Evolutionary conservation across 2,797 vertebrate species (phyloP).

Genomic region (Sparidentex hasta): DNA sequence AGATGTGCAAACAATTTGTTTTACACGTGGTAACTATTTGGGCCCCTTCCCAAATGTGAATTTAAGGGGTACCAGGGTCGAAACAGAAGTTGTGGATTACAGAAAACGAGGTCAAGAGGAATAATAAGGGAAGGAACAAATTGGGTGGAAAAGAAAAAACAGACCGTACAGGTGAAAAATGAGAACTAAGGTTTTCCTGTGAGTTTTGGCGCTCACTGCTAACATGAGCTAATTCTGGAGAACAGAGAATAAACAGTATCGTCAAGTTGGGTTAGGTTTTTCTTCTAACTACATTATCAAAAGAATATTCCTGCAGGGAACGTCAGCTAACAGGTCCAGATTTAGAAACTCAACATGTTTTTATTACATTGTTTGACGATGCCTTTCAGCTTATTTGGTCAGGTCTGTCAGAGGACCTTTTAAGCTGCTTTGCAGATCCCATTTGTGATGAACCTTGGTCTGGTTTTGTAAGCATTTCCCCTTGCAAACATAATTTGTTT

Average conservation of each 20-base stretch:
- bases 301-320: not conserved
- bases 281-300: not conserved
- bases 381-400: not conserved
- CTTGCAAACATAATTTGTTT: conserved; percentile 24
- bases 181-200: conserved; percentile 1
- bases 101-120: conserved; percentile 35
- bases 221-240: conserved; percentile 8
- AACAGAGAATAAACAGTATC: not conserved
- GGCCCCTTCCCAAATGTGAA: conserved; percentile 22
- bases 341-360: not conserved
- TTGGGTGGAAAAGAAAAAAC: conserved; percentile 5
- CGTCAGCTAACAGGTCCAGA: not conserved
- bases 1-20: conserved; percentile 34
- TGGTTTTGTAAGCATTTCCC: conserved; percentile 26
- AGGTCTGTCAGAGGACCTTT: not conserved
- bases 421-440: conserved; percentile 10
- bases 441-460: not conserved
- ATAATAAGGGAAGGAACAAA: conserved; percentile 17
- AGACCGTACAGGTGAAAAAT: not conserved
- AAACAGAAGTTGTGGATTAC: conserved; percentile 24
- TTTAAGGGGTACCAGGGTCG: not conserved
- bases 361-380: conserved; percentile 2
- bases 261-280: not conserved
- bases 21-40: conserved; percentile 57
- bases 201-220: not conserved